Conservation (phyloP, 2,888 invertebrate genomes). For the Papilio demoleus region DNA sequence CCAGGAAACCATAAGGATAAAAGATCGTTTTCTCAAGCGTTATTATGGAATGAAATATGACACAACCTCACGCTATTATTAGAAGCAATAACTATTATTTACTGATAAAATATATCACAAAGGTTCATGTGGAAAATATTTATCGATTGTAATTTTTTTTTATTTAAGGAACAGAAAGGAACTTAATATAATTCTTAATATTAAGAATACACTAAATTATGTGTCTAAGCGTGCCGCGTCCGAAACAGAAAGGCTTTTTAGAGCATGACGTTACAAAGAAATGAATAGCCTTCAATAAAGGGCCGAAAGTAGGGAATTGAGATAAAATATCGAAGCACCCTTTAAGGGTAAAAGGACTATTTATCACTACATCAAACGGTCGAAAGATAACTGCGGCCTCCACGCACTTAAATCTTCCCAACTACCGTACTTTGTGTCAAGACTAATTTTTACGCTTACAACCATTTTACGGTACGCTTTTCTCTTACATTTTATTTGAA, state of each 20-base stretch:
- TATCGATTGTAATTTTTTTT: too few relatives aligned
- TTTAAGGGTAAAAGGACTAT: slow-evolving; percentile 43
- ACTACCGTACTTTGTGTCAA: slow-evolving; percentile 24
- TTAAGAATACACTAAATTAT: slow-evolving; percentile 17
- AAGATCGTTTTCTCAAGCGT: background rate
- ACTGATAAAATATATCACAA: slow-evolving; percentile 58
- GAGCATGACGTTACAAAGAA: slow-evolving; percentile 35
- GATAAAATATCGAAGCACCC: slow-evolving; percentile 46
- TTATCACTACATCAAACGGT: slow-evolving; percentile 44
- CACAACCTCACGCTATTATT: slow-evolving; percentile 44
- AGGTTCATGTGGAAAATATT: slow-evolving; percentile 17
- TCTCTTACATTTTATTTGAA: slow-evolving; percentile 6
- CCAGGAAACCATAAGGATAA: background rate
- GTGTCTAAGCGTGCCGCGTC: slow-evolving; percentile 39
- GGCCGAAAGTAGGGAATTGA: slow-evolving; percentile 43
- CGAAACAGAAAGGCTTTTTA: slow-evolving; percentile 26
- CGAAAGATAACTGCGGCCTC: slow-evolving; percentile 43
- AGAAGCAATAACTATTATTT: slow-evolving; percentile 46
- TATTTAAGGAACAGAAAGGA: background rate
- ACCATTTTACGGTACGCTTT: slow-evolving; percentile 7
- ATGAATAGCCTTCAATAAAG: slow-evolving; percentile 43
- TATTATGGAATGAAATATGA: slow-evolving; percentile 48
- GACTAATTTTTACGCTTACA: slow-evolving; percentile 24
- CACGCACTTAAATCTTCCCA: slow-evolving; percentile 40
- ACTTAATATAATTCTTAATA: background rate